These are phyloP conservation scores for Pan paniscus DNA, from an alignment of 2,113 vertebrate genomes.

Conservation along the genomic window DNA sequence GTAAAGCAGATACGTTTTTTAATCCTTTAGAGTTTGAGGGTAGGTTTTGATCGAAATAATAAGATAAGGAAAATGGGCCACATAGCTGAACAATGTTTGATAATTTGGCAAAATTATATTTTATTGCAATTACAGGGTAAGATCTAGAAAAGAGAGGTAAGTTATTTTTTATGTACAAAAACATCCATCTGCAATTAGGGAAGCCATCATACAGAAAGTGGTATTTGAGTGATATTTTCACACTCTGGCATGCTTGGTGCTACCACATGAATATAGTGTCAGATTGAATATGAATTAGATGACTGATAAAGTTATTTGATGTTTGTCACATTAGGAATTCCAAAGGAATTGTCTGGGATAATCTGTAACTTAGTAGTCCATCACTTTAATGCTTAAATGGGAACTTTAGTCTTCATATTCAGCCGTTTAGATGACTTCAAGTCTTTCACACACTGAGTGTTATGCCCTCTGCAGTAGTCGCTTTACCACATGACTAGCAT, in stretches of 20 bases:
- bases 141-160: neutral
- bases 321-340: neutral
- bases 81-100: neutral
- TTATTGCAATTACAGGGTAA: neutral
- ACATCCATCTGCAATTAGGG: neutral
- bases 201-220: neutral
- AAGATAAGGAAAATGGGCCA: constrained; percentile 30
- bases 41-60: constrained; percentile 1
- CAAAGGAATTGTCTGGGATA: neutral
- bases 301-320: neutral
- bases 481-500: neutral
- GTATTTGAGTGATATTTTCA: constrained; percentile 1
- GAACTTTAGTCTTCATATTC: neutral
- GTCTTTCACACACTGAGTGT: neutral
- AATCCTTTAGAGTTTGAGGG: neutral
- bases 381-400: constrained; percentile 7
- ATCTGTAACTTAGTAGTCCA: neutral
- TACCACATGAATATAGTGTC: neutral
- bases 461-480: neutral
- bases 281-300: neutral
- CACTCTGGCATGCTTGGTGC: neutral
- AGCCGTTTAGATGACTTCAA: neutral
- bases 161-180: neutral
- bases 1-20: neutral
- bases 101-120: constrained; percentile 18